Evolutionary conservation across 2,113 vertebrate species (phyloP), one percentile per base, ranked within the genome.

Genomic region (Calidris pygmaea): DNA sequence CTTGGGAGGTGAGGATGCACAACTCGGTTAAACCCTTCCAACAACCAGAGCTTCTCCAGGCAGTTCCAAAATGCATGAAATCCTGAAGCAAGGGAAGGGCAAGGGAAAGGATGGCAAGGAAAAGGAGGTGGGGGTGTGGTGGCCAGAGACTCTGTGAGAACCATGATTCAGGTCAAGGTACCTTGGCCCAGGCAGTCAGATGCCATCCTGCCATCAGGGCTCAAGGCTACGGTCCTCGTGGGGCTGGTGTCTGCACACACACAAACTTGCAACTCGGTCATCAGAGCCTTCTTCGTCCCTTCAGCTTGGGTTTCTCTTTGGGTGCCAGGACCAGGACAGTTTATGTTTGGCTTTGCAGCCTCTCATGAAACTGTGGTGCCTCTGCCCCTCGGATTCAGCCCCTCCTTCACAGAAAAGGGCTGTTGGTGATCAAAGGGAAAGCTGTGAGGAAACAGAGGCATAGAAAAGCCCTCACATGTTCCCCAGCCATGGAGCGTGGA

Each of bases 61-160:
- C 32, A 30, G 47, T 60, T 34, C 24, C 0, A 1, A 58, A 93
- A 82, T 2, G 1, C 37, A 53, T 26, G 32, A 65, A 81, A 81
- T 2, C 50, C 8, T 3, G 2, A 60, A 60, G 39, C 1, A 2
- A 85, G 35, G 39, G 32, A 48, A 71, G 27, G 7, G 32, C 2
- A 1, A 4, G 45, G 23, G 30, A 37, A 26, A 72, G 22, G 47
- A 56, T 1, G 3, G 34, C 0, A 3, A 53, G 63, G 34, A 47
- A 75, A 59, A 14, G 48, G 32, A 48, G 7, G 10, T 62, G 39
- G 20, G n/a, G 22, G 9, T 41, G 18, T 34, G 41, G 9, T 29
- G 20, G 26, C 30, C 2, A 2, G 18, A 58, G 32, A 10, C 26
- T 37, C 56, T 43, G 43, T 27, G 32, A 39, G 74, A 81, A 8